A percentile compares a stretch with the other conserved stretches of the same genome.
Evolutionary conservation across 1,140 invertebrate species (phyloP).

Genomic region (Lordiphosa stackelbergi): DNA sequence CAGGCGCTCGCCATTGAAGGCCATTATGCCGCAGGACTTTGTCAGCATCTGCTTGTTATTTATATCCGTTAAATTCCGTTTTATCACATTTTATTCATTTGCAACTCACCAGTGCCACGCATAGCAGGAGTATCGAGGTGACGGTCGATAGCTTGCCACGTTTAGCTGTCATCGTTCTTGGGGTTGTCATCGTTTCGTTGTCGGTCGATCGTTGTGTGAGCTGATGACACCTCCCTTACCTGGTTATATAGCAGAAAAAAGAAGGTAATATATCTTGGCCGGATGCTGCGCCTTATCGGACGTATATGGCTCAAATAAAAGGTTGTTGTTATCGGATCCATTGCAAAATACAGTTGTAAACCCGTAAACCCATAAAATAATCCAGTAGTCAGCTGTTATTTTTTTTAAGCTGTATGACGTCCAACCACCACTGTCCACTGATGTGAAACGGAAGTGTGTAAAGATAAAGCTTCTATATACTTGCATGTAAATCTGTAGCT

Average conservation of each 20-base stretch:
- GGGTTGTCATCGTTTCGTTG: constrained; percentile 54
- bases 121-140: constrained; percentile 43
- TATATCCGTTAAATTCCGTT: constrained; percentile 24
- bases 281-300: constrained; percentile 57
- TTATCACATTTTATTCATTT: not conserved
- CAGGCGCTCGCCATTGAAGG: constrained; percentile 43
- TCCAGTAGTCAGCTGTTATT: too few relatives aligned
- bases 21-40: constrained; percentile 53
- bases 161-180: constrained; percentile 26
- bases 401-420: too few relatives aligned
- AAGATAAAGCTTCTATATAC: constrained; percentile 48
- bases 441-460: constrained; percentile 72
- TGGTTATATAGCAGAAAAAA: constrained; percentile 48
- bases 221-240: constrained; percentile 22
- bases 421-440: constrained; percentile 33
- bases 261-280: constrained; percentile 5
- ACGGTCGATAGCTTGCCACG: constrained; percentile 29
- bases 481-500: not conserved
- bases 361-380: constrained; percentile 58
- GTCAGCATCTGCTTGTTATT: constrained; percentile 52
- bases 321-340: constrained; percentile 14
- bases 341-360: constrained; percentile 70
- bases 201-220: constrained; percentile 73
- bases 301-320: constrained; percentile 61
- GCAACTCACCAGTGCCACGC: constrained; percentile 50